phyloP scores from a whole-genome alignment of 2,888 invertebrate species.

The Xestia c-nigrum region DNA sequence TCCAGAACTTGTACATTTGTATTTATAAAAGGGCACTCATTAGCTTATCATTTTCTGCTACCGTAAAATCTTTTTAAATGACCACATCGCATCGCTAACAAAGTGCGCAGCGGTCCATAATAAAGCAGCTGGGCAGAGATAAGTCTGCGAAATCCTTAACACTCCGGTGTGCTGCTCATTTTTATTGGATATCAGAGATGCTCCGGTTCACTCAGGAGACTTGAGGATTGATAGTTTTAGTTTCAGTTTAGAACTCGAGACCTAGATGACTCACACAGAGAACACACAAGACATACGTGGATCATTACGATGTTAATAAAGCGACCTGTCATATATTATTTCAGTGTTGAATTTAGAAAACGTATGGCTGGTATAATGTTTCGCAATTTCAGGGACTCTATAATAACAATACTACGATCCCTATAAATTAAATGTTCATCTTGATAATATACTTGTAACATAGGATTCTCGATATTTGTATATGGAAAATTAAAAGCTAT shows the following conservation, averaged over 20 bases:
- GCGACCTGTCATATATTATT: neutral
- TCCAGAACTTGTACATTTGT: neutral
- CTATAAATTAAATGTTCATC: too few species aligned
- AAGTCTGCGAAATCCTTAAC: neutral
- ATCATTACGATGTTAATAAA: neutral
- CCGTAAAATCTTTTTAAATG: neutral
- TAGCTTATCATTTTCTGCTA: neutral
- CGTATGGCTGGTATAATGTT: neutral
- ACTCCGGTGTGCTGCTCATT: neutral
- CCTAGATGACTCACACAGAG: too few species aligned
- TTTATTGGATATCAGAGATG: neutral
- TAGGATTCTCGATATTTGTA: too few species aligned
- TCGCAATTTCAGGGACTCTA: neutral
- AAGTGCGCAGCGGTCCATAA: neutral
- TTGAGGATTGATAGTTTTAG: too few species aligned
- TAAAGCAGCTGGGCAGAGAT: neutral
- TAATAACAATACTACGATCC: neutral
- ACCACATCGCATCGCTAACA: neutral
- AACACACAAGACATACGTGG: neutral
- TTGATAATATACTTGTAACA: too few species aligned
- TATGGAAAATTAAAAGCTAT: too few species aligned
- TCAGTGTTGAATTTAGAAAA: neutral
- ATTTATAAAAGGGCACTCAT: neutral
- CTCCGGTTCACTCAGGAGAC: neutral
- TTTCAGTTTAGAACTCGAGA: too few species aligned